Conservation (phyloP, 2,113 vertebrate species). For the Cyanoderma ruficeps region DNA sequence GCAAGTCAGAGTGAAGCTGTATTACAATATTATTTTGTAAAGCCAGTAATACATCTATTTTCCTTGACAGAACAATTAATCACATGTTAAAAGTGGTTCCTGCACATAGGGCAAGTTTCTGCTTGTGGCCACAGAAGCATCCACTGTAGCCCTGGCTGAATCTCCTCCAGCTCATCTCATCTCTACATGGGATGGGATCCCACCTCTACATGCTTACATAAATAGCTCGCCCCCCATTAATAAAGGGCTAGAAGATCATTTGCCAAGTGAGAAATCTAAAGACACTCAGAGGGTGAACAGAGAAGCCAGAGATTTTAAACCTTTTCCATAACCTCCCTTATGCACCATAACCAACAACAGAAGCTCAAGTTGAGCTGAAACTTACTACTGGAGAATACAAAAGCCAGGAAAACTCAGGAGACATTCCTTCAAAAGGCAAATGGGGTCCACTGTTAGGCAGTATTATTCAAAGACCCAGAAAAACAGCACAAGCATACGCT, state of each 20-base stretch:
- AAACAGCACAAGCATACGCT: background rate
- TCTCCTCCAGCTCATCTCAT: background rate
- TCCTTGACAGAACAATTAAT: background rate
- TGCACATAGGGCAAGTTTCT: background rate
- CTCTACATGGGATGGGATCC: background rate
- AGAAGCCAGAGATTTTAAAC: background rate
- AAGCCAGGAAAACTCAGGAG: background rate
- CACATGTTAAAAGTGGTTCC: background rate
- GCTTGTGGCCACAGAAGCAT: background rate
- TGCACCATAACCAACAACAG: background rate
- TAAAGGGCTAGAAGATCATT: background rate
- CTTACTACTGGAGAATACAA: background rate
- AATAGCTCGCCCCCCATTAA: background rate
- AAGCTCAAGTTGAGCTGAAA: background rate
- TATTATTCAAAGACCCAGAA: background rate
- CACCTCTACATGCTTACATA: background rate
- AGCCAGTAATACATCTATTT: background rate
- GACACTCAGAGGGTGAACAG: background rate
- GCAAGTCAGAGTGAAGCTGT: background rate
- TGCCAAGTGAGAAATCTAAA: background rate
- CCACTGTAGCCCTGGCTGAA: background rate
- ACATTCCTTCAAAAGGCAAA: background rate
- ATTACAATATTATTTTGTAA: background rate
- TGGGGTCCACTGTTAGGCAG: fast-evolving
- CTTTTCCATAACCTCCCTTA: background rate